Evolutionary conservation across 2,888 invertebrate genomes (phyloP), one percentile per base, ranked within the genome.

Genomic region (Morpho achilles): DNA sequence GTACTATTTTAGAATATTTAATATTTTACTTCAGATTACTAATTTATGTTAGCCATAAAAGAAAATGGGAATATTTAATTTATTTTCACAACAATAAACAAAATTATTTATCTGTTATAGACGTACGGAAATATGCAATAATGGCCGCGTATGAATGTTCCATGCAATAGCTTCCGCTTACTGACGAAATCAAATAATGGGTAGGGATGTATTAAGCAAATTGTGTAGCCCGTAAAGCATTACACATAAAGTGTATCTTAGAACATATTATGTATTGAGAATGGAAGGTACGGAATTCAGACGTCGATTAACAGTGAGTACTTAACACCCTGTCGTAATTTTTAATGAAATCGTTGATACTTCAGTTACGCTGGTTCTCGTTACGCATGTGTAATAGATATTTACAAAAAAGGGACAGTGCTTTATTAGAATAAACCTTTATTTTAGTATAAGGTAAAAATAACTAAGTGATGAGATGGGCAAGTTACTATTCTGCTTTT

Each of bases 111-210:
- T 65, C 61, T 65, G 60, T 62, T 61, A 65, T 63, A 59, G 55
- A 57, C 59, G 54, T 62, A 60, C 64, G 67, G 65, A 69, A 67
- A 67, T 62, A 59, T 59, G 70, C 69, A 71, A 69, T 66, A 66
- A 62, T 66, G 66, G 62, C 58, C 62, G 65, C 62, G 63, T 67
- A 66, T 66, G 57, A 57, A 61, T 52, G 65, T 60, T 56, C 65
- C 63, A 67, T 64, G 72, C 73, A 70, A 69, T 66, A 63, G 65
- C 68, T 73, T 73, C 73, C 71, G 69, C 63, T 64, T 61, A 61
- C 68, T 73, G 72, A 71, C 71, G 73, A 73, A 72, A 73, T 68
- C 68, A 68, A 67, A 69, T 69, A 70, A 69, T 67, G 64, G 67
- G 61, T 67, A 63, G 61, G 63, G 49, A 47, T 58, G 53, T 49